Evolutionary conservation across 1,140 invertebrate genomes (phyloP).

Genomic region (Conopomorpha cramerella): DNA sequence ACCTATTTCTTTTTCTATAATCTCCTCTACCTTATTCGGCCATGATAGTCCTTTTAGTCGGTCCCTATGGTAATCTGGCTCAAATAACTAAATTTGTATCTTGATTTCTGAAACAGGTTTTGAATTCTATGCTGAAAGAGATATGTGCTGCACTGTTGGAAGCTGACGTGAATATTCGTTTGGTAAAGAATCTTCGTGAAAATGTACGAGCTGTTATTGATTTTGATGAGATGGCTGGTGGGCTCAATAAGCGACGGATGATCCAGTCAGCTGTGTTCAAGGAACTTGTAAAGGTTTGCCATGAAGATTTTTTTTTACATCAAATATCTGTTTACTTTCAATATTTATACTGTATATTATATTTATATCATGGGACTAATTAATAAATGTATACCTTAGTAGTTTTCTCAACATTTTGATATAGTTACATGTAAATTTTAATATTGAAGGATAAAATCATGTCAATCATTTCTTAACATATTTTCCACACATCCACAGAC

Average conservation of each 20-base stretch:
- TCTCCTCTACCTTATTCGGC: too few species aligned
- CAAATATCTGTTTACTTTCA: constrained; percentile 3
- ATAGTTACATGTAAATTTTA: too few species aligned
- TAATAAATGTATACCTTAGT: too few species aligned
- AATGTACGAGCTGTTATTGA: constrained; percentile 98
- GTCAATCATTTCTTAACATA: too few species aligned
- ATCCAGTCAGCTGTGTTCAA: constrained; percentile 99
- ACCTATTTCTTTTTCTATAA: too few species aligned
- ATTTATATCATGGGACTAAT: too few species aligned
- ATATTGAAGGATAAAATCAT: too few species aligned
- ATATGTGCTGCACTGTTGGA: constrained; percentile 96
- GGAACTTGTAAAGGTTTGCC: constrained; percentile 90
- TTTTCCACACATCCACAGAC: too few species aligned
- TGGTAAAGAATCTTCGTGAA: constrained; percentile 95
- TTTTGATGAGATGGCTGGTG: constrained; percentile 99
- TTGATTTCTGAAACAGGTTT: constrained; percentile 66
- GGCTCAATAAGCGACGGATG: constrained; percentile 97
- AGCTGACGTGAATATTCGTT: constrained; percentile 97
- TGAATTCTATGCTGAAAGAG: constrained; percentile 99
- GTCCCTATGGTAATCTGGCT: too few species aligned
- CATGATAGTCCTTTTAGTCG: too few species aligned
- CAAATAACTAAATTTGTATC: neutral
- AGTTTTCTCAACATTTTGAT: too few species aligned
- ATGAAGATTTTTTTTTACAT: neutral
- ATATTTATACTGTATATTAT: too few species aligned